A percentile compares a stretch with the other conserved stretches of the same genome.
phyloP scores from a whole-genome alignment of 2,797 vertebrate species.

The Pangasius sanitwongsei region DNA sequence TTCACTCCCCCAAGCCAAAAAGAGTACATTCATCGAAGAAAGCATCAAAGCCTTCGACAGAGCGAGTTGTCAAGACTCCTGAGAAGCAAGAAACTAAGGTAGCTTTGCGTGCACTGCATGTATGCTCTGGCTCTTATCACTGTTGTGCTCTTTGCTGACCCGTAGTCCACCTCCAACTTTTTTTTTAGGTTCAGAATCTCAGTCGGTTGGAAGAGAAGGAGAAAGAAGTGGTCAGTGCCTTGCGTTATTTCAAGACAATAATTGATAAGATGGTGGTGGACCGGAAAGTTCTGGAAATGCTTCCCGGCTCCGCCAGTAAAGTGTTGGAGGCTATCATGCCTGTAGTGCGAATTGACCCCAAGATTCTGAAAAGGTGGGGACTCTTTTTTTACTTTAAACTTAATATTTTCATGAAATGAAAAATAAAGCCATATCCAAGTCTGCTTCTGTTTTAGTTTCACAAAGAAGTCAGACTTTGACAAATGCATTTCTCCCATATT shows the following conservation, averaged over 20 bases:
- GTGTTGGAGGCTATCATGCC: conserved; percentile 88
- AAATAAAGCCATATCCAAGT: not conserved
- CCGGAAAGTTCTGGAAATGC: conserved; percentile 86
- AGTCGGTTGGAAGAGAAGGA: conserved; percentile 83
- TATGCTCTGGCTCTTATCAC: not conserved
- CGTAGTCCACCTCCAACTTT: not conserved
- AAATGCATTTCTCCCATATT: not conserved
- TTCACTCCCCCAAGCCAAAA: conserved; percentile 89
- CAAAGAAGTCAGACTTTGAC: not conserved
- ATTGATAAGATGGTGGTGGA: conserved; percentile 90
- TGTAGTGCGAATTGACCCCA: conserved; percentile 82
- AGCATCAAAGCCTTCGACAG: conserved; percentile 77
- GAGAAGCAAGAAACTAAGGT: conserved; percentile 84
- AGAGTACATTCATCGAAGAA: conserved; percentile 79
- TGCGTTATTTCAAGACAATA: conserved; percentile 93
- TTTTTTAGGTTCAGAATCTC: conserved; percentile 67
- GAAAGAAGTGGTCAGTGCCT: conserved; percentile 86
- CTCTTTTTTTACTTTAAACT: too few species aligned
- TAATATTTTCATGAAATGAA: not conserved
- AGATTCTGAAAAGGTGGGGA: conserved; percentile 82
- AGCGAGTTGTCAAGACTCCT: conserved; percentile 75
- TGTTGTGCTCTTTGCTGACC: not conserved
- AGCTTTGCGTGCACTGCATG: conserved; percentile 36
- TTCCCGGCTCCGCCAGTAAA: conserved; percentile 86
- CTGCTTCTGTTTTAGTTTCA: not conserved